Evolutionary conservation across 1,140 invertebrate genomes (phyloP).

Genomic region (Brachionus sp.): DNA sequence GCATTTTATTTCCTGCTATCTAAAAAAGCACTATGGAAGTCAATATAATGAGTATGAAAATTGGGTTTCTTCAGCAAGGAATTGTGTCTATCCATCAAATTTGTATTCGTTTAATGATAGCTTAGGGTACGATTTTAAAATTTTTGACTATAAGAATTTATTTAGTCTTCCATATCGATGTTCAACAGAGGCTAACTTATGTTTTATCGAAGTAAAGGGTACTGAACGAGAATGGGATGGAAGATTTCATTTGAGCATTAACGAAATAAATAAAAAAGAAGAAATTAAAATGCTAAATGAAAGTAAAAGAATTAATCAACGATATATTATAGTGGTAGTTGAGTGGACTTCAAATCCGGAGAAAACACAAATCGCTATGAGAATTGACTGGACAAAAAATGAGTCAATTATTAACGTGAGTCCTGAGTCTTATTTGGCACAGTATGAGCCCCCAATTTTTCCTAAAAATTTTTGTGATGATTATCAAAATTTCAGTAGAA

Average conservation of each 20-base stretch:
- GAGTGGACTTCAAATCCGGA: not conserved
- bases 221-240: constrained; percentile 18
- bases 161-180: not conserved
- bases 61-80: constrained; percentile 14
- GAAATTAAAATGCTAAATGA: not conserved
- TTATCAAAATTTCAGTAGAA: no score
- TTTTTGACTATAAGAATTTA: not conserved
- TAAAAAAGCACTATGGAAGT: constrained; percentile 2
- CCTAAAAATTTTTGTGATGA: not conserved
- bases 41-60: not conserved
- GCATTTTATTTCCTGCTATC: constrained; percentile 4
- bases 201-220: constrained; percentile 36
- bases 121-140: constrained; percentile 20
- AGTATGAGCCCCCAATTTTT: not conserved
- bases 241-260: constrained; percentile 14
- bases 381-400: not conserved
- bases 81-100: constrained; percentile 8
- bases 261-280: constrained; percentile 29
- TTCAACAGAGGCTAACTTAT: not conserved
- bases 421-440: constrained; percentile 9
- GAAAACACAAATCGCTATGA: not conserved
- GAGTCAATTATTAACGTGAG: not conserved
- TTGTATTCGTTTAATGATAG: not conserved
- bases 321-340: not conserved
- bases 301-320: not conserved